Base-by-base conservation (phyloP, 2,797 vertebrate genomes). In the Protonibea diacanthus region DNA sequence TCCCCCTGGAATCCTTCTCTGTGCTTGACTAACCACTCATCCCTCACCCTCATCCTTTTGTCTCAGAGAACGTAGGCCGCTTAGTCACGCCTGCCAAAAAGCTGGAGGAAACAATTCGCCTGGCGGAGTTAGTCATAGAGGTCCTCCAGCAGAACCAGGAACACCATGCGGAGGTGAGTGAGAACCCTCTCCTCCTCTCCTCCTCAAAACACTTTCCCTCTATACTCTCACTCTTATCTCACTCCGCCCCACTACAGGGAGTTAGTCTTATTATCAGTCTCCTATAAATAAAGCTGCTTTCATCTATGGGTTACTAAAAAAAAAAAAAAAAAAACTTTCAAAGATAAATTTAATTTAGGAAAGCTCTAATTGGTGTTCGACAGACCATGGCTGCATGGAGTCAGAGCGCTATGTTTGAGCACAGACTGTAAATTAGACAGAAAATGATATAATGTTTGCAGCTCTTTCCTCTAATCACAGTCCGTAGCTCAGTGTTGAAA, bases 31-130 rank as follows among this genome's bases (percentile, higher is more conserved):
- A 97, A 97, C 95, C 94, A 83, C 86, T 88, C 91, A 90, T 90
- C 89, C 82, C 94, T 88, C 90, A 87, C 79, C 93, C 91, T 93
- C 89, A 90, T 95, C 96, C 95, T 97, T 98, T 95, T 97, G 97
- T 97, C 97, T 93, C 96, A 99, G 98, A 99, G 95, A 99, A 99
- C 95, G 98, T 97, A 97, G 97, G 97, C 94, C 97, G 97, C 89
- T 97, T 99, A 97, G 97, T 98, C 95, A 99, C 98, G 81, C 98
- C 98, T 93, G 97, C 97, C 96, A 99, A 99, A 97, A 99, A 98
- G 93, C 97, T 99, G 90, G 98, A 99, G 96, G 98, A 99, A 80
- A 98, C 97, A 93, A 99, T 99, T 93, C 98, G 97, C 82, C 97
- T 99, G 94, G 98, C 98, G 87, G 98, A 99, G 92, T 90, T 99